phyloP scores from a whole-genome alignment of 2,888 invertebrate species.

The Notocelia uddmanniana region DNA sequence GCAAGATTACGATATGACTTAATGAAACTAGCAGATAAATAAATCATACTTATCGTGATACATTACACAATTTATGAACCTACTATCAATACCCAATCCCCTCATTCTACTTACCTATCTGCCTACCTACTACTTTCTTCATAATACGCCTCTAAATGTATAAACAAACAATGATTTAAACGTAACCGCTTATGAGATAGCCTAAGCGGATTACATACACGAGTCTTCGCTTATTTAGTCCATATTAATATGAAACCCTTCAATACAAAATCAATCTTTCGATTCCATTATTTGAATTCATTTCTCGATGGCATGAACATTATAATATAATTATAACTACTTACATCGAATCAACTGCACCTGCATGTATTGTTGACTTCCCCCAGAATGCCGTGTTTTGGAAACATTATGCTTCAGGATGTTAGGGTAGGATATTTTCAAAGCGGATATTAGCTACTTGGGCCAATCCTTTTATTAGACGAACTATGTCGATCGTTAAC shows the following conservation, averaged over 20 bases:
- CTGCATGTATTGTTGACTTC: constrained; percentile 59
- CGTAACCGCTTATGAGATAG: constrained; percentile 2
- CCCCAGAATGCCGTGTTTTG: constrained; percentile 58
- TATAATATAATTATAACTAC: neutral
- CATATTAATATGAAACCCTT: constrained; percentile 1
- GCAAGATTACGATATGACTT: too few relatives aligned
- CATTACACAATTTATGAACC: too few relatives aligned
- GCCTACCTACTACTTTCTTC: too few relatives aligned
- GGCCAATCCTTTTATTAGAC: neutral
- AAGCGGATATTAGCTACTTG: constrained; percentile 24
- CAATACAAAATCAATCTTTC: neutral
- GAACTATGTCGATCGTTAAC: neutral
- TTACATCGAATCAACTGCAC: constrained; percentile 52
- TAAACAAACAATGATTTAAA: constrained; percentile 20
- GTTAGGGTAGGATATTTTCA: constrained; percentile 50
- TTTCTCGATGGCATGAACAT: neutral
- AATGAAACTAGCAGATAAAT: too few relatives aligned
- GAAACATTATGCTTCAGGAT: constrained; percentile 52
- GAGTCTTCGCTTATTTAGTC: constrained; percentile 14
- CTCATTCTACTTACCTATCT: too few relatives aligned
- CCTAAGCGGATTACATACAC: constrained; percentile 19
- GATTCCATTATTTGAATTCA: neutral
- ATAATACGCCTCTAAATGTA: constrained; percentile 6
- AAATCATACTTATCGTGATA: too few relatives aligned
- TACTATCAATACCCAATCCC: too few relatives aligned